A percentile compares a stretch with the other conserved stretches of the same genome.
Conservation (phyloP, 2,888 invertebrate genomes). For the Cheiracanthium punctorium region DNA sequence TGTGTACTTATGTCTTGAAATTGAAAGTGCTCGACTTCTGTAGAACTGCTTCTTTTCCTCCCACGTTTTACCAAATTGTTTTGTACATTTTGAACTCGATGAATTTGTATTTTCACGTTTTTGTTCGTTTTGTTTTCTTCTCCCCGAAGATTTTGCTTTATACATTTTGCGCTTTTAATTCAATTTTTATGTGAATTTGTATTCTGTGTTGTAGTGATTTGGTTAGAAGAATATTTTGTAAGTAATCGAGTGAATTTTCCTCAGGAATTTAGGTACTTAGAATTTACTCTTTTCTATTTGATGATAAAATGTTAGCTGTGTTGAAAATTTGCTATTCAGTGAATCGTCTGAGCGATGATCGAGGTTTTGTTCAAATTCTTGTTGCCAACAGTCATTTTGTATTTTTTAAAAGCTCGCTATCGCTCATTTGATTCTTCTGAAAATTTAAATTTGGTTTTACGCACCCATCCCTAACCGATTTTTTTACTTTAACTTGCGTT, state of each 20-base stretch:
- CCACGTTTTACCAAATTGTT: conserved; percentile 18
- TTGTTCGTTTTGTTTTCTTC: not conserved
- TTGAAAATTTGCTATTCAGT: no score
- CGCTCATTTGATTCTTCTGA: no score
- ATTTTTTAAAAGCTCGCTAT: no score
- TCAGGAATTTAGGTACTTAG: conserved; percentile 66
- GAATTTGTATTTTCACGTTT: conserved; percentile 5
- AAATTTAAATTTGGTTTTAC: no score
- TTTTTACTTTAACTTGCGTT: no score
- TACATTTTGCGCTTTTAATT: conserved; percentile 17
- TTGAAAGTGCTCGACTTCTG: conserved; percentile 15
- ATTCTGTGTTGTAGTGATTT: conserved; percentile 18
- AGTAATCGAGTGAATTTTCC: conserved; percentile 1
- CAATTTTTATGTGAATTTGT: conserved; percentile 15
- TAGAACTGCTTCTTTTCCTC: not conserved
- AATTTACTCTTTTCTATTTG: no score
- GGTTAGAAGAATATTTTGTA: not conserved
- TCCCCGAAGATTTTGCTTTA: not conserved
- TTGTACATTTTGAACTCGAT: conserved; percentile 31
- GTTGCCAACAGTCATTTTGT: no score
- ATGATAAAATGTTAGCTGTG: no score
- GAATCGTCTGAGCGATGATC: no score
- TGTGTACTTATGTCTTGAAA: conserved; percentile 32
- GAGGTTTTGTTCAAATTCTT: no score
- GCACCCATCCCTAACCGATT: no score